Conservation (phyloP, 2,113 vertebrate genomes). For the Eurypyga helias region DNA sequence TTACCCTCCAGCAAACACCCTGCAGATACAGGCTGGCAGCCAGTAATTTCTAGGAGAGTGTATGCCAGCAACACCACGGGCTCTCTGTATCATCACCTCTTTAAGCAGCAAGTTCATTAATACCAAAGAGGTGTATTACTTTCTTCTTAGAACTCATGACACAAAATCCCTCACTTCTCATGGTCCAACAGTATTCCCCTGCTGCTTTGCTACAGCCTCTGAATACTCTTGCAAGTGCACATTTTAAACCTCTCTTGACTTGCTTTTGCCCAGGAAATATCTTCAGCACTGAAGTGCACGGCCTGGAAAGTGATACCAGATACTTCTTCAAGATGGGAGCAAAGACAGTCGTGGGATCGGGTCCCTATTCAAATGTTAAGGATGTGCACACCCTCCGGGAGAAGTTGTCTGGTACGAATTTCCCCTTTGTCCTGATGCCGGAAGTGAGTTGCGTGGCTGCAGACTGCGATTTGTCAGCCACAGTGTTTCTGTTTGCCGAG, state of each 20-base stretch:
- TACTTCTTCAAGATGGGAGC: slow-evolving; percentile 97
- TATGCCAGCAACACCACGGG: not conserved
- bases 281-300: slow-evolving; percentile 88
- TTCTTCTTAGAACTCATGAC: not conserved
- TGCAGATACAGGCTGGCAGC: not conserved
- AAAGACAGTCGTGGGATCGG: slow-evolving; percentile 88
- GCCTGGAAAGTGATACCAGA: slow-evolving; percentile 85
- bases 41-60: not conserved
- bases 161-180: not conserved
- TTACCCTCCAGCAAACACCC: not conserved
- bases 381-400: slow-evolving; percentile 87
- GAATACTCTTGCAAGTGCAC: not conserved
- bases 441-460: not conserved
- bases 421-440: not conserved
- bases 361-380: slow-evolving; percentile 89
- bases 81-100: not conserved
- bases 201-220: not conserved
- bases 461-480: not conserved
- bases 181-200: not conserved
- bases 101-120: not conserved
- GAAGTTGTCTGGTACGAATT: slow-evolving; percentile 75
- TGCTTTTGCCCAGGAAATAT: slow-evolving; percentile 81
- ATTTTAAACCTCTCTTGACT: not conserved
- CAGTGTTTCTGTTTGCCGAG: not conserved
- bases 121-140: not conserved